Evolutionary conservation across 2,797 vertebrate genomes (phyloP).

Genomic region (Rousettus madagascariensis): DNA sequence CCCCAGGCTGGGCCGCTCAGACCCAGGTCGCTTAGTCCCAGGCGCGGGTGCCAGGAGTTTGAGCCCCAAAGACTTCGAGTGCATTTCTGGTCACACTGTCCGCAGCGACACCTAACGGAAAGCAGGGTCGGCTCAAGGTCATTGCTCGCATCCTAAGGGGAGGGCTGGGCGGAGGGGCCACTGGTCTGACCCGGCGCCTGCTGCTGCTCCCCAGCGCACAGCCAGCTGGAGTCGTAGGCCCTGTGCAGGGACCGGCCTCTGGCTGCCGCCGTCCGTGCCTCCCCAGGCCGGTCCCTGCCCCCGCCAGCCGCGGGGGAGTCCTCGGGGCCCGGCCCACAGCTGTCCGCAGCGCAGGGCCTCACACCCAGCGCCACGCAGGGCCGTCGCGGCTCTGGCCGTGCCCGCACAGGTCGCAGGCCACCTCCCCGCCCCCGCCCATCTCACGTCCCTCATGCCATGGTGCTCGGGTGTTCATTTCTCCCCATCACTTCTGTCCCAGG

Average conservation of each 20-base stretch:
- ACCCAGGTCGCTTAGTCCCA: neutral
- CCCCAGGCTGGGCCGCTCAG: neutral
- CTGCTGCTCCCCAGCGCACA: neutral
- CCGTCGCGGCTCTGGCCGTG: neutral
- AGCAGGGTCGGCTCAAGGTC: neutral
- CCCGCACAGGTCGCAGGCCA: neutral
- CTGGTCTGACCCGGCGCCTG: neutral
- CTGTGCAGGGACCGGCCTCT: neutral
- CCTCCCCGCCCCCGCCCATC: neutral
- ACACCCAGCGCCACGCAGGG: neutral
- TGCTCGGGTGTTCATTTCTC: neutral
- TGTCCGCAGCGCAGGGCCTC: neutral
- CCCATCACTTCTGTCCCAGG: slow-evolving; percentile 77
- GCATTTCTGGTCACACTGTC: neutral
- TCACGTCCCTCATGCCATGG: neutral
- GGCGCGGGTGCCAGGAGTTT: neutral
- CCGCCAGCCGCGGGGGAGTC: neutral
- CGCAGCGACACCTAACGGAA: rapidly evolving
- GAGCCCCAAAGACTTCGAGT: neutral
- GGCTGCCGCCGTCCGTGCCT: neutral
- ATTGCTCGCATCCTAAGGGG: neutral
- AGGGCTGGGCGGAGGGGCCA: too few relatives aligned
- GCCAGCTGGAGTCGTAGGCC: neutral
- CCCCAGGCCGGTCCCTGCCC: neutral
- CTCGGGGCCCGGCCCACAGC: neutral